These are phyloP conservation scores for Ophion obscuratus DNA, from an alignment of 2,888 invertebrate species.

Conservation along the genomic window DNA sequence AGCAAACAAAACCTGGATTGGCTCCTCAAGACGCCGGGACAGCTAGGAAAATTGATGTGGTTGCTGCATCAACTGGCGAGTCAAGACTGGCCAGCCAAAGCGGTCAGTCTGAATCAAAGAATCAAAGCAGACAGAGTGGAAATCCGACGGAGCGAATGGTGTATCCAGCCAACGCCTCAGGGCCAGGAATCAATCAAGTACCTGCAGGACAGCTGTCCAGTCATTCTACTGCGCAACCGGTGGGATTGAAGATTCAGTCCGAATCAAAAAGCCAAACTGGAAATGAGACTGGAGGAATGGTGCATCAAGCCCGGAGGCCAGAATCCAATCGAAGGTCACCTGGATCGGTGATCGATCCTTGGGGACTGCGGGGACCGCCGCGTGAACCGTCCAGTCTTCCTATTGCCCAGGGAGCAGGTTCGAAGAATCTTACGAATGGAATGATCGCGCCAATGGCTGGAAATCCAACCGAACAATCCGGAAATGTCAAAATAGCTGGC, in stretches of 20 bases:
- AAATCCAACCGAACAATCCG: background rate
- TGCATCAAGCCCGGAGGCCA: background rate
- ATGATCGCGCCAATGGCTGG: background rate
- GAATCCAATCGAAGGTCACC: too few relatives aligned
- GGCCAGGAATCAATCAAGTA: background rate
- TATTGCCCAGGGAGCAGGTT: too few relatives aligned
- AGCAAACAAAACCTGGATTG: background rate
- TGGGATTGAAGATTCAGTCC: background rate
- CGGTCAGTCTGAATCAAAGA: too few relatives aligned
- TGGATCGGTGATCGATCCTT: too few relatives aligned
- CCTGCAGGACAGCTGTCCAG: background rate
- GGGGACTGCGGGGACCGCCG: background rate
- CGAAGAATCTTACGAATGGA: too few relatives aligned
- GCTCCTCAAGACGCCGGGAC: background rate
- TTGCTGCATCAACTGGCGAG: too few relatives aligned
- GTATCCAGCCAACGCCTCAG: background rate
- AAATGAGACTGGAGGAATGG: background rate
- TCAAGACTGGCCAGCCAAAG: too few relatives aligned
- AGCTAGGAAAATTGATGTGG: background rate
- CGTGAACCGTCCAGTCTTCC: background rate
- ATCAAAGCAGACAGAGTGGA: background rate
- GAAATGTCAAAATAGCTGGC: background rate
- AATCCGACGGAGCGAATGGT: background rate
- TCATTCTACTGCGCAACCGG: background rate
- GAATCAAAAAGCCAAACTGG: background rate